Conservation (phyloP, 2,888 invertebrate species). For the Eupithecia inturbata region DNA sequence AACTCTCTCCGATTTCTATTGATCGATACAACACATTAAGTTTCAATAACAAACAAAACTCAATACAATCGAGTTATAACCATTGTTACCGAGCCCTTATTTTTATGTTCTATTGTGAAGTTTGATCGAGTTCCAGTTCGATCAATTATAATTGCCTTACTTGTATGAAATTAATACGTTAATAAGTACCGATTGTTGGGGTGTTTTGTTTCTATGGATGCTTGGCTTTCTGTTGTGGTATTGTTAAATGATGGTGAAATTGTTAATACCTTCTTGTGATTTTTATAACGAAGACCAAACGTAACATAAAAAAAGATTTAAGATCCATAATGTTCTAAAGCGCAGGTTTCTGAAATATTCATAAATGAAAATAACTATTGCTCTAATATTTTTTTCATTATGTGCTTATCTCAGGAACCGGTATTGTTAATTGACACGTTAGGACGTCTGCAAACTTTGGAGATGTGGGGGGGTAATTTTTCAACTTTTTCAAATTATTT, state of each 20-base stretch:
- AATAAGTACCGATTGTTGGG: not conserved
- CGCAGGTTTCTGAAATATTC: too few relatives aligned
- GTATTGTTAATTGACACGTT: too few relatives aligned
- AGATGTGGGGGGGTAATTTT: too few relatives aligned
- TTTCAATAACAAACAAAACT: slow-evolving; percentile 41
- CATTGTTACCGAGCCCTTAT: slow-evolving; percentile 32
- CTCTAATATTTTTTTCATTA: too few relatives aligned
- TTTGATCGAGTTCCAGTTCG: slow-evolving; percentile 65
- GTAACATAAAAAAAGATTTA: too few relatives aligned
- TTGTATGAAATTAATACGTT: slow-evolving; percentile 36
- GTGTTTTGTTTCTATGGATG: not conserved
- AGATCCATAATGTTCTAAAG: too few relatives aligned
- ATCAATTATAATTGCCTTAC: slow-evolving; percentile 45
- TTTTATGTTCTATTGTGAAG: slow-evolving; percentile 59
- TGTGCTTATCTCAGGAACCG: too few relatives aligned
- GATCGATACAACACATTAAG: slow-evolving; percentile 26
- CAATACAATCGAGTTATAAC: slow-evolving; percentile 39
- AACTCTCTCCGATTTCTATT: not conserved
- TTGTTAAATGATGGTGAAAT: not conserved
- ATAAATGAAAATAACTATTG: too few relatives aligned
- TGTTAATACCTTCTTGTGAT: not conserved
- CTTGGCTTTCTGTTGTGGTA: not conserved
- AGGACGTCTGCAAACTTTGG: too few relatives aligned
- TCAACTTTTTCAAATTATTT: too few relatives aligned
- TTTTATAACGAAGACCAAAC: not conserved